These are phyloP conservation scores for Aporophyla nigra DNA, from an alignment of 2,888 invertebrate species.

Conservation along the genomic window DNA sequence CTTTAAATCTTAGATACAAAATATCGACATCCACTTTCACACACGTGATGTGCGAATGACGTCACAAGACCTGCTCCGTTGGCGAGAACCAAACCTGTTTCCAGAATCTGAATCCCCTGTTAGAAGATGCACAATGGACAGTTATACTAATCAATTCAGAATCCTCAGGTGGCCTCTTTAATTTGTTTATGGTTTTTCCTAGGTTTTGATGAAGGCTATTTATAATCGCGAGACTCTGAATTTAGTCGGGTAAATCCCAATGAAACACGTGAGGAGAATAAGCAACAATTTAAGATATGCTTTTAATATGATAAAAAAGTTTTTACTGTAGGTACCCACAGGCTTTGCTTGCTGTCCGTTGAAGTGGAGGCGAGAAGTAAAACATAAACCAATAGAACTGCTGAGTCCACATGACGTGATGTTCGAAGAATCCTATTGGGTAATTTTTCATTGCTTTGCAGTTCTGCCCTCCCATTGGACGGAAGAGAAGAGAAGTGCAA, in stretches of 20 bases:
- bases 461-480: no score
- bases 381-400: neutral
- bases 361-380: neutral
- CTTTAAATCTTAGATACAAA: slow-evolving; percentile 12
- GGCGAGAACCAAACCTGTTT: slow-evolving; percentile 43
- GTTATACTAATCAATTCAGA: neutral
- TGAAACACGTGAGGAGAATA: neutral
- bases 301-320: slow-evolving; percentile 4
- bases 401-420: slow-evolving; percentile 8
- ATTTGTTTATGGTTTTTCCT: slow-evolving; percentile 17
- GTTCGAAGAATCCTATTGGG: neutral
- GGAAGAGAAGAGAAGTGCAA: no score
- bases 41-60: slow-evolving; percentile 8
- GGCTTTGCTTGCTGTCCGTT: neutral
- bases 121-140: slow-evolving; percentile 20
- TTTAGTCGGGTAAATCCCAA: slow-evolving; percentile 5
- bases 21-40: neutral
- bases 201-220: neutral
- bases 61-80: slow-evolving; percentile 18
- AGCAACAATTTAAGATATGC: neutral
- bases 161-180: neutral
- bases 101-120: slow-evolving; percentile 16
- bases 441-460: neutral
- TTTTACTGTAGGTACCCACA: neutral
- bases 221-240: neutral